These are phyloP conservation scores for Pinctada fucata DNA, from an alignment of 2,888 invertebrate genomes.

Conservation along the genomic window DNA sequence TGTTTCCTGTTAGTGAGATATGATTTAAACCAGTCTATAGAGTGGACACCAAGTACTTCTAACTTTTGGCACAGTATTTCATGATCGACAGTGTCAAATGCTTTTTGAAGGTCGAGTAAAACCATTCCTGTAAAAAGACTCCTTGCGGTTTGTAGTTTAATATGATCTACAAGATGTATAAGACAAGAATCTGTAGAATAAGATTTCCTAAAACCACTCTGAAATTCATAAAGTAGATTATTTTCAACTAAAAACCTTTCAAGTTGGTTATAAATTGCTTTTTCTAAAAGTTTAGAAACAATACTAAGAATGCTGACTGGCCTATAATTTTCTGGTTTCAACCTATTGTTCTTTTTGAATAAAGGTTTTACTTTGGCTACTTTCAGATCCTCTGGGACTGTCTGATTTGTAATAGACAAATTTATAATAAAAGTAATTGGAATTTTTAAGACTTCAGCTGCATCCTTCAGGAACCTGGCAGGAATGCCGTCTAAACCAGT, in stretches of 20 bases:
- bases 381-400: constrained; percentile 41
- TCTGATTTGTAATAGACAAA: constrained; percentile 32
- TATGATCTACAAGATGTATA: constrained; percentile 32
- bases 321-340: too few relatives aligned
- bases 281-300: constrained; percentile 43
- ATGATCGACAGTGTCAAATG: constrained; percentile 42
- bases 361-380: constrained; percentile 35
- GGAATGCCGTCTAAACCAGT: constrained; percentile 42
- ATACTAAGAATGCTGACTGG: constrained; percentile 42
- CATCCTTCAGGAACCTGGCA: constrained; percentile 40
- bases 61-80: constrained; percentile 29
- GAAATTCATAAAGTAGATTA: constrained; percentile 33
- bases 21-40: constrained; percentile 33
- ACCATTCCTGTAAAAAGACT: constrained; percentile 29
- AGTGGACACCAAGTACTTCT: constrained; percentile 29
- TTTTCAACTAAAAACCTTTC: constrained; percentile 30
- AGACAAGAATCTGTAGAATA: constrained; percentile 38
- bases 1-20: constrained; percentile 28
- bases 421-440: constrained; percentile 41
- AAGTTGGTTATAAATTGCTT: constrained; percentile 22
- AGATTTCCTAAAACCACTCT: constrained; percentile 23
- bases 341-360: too few relatives aligned
- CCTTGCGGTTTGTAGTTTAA: constrained; percentile 24
- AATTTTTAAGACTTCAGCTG: constrained; percentile 10
- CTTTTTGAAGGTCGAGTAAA: constrained; percentile 35